Evolutionary conservation across 2,797 vertebrate genomes (phyloP).

Genomic region (Poecilia gillii): DNA sequence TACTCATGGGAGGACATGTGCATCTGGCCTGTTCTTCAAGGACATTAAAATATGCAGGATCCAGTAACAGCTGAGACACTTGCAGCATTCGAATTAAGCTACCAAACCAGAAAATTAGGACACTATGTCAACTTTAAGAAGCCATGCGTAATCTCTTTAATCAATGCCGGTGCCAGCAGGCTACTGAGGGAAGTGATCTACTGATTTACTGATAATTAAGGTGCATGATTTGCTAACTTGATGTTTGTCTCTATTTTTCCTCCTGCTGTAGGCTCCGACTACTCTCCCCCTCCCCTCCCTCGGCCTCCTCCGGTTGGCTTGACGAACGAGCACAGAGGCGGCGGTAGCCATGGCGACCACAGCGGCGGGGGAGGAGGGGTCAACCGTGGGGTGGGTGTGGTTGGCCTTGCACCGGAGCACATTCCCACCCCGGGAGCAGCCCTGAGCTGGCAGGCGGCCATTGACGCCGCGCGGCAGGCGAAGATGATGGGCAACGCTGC

Average conservation of each 20-base stretch:
- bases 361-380: slow-evolving; percentile 81
- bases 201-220: slow-evolving; percentile 6
- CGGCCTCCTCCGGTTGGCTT: slow-evolving; percentile 80
- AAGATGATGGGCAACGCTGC: slow-evolving; percentile 92
- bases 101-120: slow-evolving; percentile 28
- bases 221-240: slow-evolving; percentile 22
- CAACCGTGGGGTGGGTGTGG: slow-evolving; percentile 81
- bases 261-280: slow-evolving; percentile 84
- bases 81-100: slow-evolving; percentile 37
- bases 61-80: slow-evolving; percentile 34
- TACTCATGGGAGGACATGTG: slow-evolving; percentile 47
- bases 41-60: slow-evolving; percentile 32
- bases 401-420: slow-evolving; percentile 95
- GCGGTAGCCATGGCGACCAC: slow-evolving; percentile 81
- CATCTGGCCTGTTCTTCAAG: slow-evolving; percentile 30
- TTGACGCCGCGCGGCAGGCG: slow-evolving; percentile 95
- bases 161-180: slow-evolving; percentile 13
- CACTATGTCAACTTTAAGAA: slow-evolving; percentile 12
- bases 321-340: slow-evolving; percentile 79
- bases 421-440: slow-evolving; percentile 93
- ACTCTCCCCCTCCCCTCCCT: slow-evolving; percentile 91
- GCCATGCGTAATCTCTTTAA: slow-evolving; percentile 19
- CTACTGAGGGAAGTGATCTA: slow-evolving; percentile 9
- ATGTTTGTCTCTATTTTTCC: slow-evolving; percentile 23
- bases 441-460: slow-evolving; percentile 98